phyloP scores from a whole-genome alignment of 2,113 vertebrate species.

The Passer domesticus region DNA sequence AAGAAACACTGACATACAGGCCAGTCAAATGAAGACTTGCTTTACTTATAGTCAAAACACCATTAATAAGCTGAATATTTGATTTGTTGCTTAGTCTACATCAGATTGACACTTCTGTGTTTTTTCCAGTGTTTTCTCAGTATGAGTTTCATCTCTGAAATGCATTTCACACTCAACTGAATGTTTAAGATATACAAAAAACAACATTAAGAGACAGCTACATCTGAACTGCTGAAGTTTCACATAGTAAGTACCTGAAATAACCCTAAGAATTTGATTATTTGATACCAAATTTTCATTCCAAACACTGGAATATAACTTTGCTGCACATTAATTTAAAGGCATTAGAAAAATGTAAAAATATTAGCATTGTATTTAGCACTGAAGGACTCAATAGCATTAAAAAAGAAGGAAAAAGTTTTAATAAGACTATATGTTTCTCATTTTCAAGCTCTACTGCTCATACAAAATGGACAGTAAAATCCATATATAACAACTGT shows the following conservation, averaged over 20 bases:
- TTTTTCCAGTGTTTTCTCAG: neutral
- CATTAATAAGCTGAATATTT: neutral
- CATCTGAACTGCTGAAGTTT: neutral
- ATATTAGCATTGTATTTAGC: neutral
- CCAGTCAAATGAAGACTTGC: neutral
- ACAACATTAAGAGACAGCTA: neutral
- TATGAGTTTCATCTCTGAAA: neutral
- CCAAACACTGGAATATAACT: neutral
- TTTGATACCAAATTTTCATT: neutral
- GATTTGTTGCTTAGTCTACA: neutral
- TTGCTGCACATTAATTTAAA: neutral
- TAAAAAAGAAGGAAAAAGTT: neutral
- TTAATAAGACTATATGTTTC: neutral
- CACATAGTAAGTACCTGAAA: neutral
- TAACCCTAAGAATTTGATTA: neutral
- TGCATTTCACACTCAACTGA: neutral
- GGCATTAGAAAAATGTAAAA: neutral
- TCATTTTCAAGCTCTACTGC: neutral
- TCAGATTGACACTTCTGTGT: neutral
- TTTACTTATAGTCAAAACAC: neutral
- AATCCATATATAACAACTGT: neutral
- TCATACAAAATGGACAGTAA: neutral
- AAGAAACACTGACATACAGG: neutral
- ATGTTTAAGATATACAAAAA: neutral
- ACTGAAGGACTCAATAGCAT: neutral